Evolutionary conservation across 2,797 vertebrate species (phyloP), one percentile per base, ranked within the genome.

Genomic region (Paguma larvata): DNA sequence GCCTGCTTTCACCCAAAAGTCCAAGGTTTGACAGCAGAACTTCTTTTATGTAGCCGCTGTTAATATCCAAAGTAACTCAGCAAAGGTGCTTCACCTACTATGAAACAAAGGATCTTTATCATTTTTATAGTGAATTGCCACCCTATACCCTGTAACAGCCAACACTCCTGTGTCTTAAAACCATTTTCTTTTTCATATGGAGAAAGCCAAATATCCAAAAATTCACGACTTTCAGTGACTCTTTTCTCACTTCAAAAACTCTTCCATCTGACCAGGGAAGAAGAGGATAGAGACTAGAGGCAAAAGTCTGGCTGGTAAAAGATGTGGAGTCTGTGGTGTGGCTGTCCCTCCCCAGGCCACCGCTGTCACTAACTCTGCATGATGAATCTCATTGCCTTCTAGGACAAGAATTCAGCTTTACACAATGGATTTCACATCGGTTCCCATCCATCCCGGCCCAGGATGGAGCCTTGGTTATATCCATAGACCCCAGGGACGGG

Each of bases 401-500:
- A 79, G 80, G 73, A 96, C 44, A 98, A 98, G 97, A 98, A 98
- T 97, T 94, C 70, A 95, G n/a, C 80, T 72, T 87, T 51, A 23
- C 12, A 94, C 89, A 95, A 97, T 90, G 96, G 41, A 92, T 46
- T 91, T 97, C 90, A 85, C 95, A 97, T 97, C 95, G 72, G 75
- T 44, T 89, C 88, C 91, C 94, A 98, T 95, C 85, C 63, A 85
- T 86, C n/a, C 95, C 95, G 91, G 85, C 88, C 96, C 92, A 89
- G 48, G 91, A 96, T 89, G 77, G 97, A 88, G 91, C 97, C 98
- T 98, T 95, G 97, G 92, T 97, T 95, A 96, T 96, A 90, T 97
- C 97, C 97, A 94, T 96, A 98, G 91, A 85, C 89, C 96, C 96
- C 92, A 84, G 70, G 90, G 91, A 84, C 67, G 91, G 90, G 96